Evolutionary conservation across 2,113 vertebrate species (phyloP).

Genomic region (Tamias sibiricus): DNA sequence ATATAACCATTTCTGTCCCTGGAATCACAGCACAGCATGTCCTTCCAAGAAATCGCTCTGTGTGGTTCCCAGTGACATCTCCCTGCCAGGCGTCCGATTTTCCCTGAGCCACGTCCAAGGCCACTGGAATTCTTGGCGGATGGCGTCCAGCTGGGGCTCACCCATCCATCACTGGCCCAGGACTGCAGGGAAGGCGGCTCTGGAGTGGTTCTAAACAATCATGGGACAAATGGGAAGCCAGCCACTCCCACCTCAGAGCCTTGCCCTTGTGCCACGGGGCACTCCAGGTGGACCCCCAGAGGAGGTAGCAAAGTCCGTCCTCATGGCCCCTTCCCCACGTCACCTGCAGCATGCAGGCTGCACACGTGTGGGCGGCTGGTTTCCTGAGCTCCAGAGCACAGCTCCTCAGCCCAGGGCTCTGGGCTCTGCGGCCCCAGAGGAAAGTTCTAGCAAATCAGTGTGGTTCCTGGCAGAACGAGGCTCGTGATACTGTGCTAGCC

Average conservation of each 20-base stretch:
- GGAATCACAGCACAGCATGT: constrained; percentile 60
- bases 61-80: constrained; percentile 66
- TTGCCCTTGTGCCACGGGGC: background rate
- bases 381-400: accelerated
- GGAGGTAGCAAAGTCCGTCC: background rate
- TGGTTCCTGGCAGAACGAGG: background rate
- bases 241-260: background rate
- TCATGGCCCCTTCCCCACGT: accelerated
- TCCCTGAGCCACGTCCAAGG: constrained; percentile 42
- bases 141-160: constrained; percentile 1
- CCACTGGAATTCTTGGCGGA: constrained; percentile 53
- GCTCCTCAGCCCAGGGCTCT: accelerated
- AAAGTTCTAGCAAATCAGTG: no score
- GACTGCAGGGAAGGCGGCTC: background rate
- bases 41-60: constrained; percentile 70
- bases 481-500: background rate
- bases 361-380: accelerated
- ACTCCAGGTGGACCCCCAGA: background rate
- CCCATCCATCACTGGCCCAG: constrained; percentile 3
- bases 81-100: constrained; percentile 57
- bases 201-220: background rate
- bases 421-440: background rate
- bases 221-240: constrained; percentile 1
- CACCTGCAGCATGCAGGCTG: accelerated
- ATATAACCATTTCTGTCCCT: background rate